phyloP scores from a whole-genome alignment of 1,140 invertebrate species.

The Platyura marginata region DNA sequence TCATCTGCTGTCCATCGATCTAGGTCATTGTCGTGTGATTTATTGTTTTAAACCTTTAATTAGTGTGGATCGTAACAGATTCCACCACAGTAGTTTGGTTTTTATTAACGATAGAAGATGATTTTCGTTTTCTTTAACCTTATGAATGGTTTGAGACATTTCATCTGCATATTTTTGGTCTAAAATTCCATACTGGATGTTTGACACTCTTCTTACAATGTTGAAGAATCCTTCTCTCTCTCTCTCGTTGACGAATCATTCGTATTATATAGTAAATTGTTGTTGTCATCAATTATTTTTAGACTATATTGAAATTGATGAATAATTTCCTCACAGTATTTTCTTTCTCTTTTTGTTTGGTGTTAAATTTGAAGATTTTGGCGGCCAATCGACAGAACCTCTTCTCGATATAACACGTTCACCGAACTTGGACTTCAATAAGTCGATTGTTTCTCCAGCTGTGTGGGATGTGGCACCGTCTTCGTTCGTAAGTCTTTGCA shows the following conservation, averaged over 20 bases:
- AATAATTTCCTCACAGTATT: no score
- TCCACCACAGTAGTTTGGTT: not conserved
- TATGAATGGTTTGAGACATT: not conserved
- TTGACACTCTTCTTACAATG: not conserved
- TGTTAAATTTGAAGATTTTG: no score
- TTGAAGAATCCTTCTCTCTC: not conserved
- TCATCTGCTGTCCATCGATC: no score
- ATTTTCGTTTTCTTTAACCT: not conserved
- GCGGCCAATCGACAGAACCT: no score
- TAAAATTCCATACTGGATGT: not conserved
- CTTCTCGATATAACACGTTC: no score
- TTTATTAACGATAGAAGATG: not conserved
- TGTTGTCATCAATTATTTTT: not conserved
- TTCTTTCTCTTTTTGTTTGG: not conserved
- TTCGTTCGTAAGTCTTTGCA: no score
- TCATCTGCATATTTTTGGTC: not conserved
- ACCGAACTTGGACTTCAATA: no score
- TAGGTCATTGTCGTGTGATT: no score
- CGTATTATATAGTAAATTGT: not conserved
- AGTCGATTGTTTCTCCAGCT: no score
- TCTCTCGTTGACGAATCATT: not conserved
- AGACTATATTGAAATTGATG: not conserved
- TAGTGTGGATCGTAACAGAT: no score
- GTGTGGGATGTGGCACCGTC: not conserved
- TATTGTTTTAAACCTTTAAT: no score